Base-by-base conservation (phyloP, 2,888 invertebrate genomes). In the Chaetoderma sp. region DNA sequence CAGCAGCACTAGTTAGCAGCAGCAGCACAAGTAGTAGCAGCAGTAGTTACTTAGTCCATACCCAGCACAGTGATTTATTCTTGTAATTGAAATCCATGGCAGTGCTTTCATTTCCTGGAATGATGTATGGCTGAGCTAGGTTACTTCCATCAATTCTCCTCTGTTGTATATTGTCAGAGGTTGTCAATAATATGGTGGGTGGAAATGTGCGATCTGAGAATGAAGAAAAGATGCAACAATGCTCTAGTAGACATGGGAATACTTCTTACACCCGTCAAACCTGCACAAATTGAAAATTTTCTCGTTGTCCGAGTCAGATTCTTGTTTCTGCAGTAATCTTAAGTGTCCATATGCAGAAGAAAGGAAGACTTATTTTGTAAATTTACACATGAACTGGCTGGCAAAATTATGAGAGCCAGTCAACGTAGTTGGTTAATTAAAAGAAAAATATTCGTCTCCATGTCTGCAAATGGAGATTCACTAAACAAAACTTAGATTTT, bases 21-120 rank as follows among this genome's bases (percentile, higher is more conserved):
- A 25, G 49, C 21, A 8, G 4, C 49, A 21, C 16, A 21, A 4
- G 4, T 25, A 16, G 2, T 39, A 18, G 4, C 2, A 42, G 18
- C n/a, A 21, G 6, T n/a, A 50, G 25, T 21, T 44, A 54, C 13
- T 4, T 44, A 27, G 45, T 65, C 83, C 91, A n/a, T 78, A 94
- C 90, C 88, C 92, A 93, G 87, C 92, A 92, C 52, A 92, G 85
- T 33, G 92, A 90, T 65, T 90, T 88, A 82, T 91, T 91, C 63
- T 90, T 87, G 83, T 91, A 91, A 82, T 91, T 90, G 79, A 92
- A 90, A 82, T 92, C 92, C 68, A 92, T 84, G 2, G 86, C 82
- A 50, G 67, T 65, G 8, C 78, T 71, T 49, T 60, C 60, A 18
- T 70, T 58, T n/a, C 74, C 72, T 39, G 45, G 49, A 16, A 69